A percentile compares a stretch with the other conserved stretches of the same genome.
Evolutionary conservation across 2,113 vertebrate species (phyloP).

Genomic region (Mirounga angustirostris): DNA sequence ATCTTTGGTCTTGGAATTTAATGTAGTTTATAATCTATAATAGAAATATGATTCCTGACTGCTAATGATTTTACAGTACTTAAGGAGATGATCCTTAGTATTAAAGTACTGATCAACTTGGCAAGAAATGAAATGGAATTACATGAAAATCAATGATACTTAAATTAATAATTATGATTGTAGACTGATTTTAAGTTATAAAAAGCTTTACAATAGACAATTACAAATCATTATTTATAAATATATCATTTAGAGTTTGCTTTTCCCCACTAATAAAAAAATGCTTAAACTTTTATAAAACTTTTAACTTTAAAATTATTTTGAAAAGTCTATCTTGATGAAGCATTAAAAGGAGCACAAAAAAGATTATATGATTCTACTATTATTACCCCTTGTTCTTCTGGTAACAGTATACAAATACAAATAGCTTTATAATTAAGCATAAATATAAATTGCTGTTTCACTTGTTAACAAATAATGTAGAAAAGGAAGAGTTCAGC

Average conservation of each 20-base stretch:
- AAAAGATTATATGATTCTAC: background rate
- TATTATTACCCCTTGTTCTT: background rate
- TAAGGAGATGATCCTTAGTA: background rate
- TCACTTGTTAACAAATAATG: background rate
- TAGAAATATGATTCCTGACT: background rate
- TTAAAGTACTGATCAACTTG: background rate
- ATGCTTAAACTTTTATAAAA: background rate
- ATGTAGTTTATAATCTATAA: background rate
- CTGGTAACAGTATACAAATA: background rate
- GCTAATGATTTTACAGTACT: background rate
- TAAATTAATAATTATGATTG: conserved; percentile 22
- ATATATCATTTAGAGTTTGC: background rate
- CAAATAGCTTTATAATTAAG: background rate
- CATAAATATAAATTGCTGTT: background rate
- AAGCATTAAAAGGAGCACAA: background rate
- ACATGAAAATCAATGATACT: background rate
- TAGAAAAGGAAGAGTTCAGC: background rate
- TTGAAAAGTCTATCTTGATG: background rate
- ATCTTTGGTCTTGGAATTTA: background rate
- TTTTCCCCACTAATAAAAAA: background rate
- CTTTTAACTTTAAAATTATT: background rate
- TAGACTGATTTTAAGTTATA: background rate
- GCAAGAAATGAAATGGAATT: conserved; percentile 11
- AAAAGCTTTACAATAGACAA: background rate
- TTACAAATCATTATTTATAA: conserved; percentile 17